These are phyloP conservation scores for Abscondita cerata DNA, from an alignment of 2,888 invertebrate species.

Conservation along the genomic window DNA sequence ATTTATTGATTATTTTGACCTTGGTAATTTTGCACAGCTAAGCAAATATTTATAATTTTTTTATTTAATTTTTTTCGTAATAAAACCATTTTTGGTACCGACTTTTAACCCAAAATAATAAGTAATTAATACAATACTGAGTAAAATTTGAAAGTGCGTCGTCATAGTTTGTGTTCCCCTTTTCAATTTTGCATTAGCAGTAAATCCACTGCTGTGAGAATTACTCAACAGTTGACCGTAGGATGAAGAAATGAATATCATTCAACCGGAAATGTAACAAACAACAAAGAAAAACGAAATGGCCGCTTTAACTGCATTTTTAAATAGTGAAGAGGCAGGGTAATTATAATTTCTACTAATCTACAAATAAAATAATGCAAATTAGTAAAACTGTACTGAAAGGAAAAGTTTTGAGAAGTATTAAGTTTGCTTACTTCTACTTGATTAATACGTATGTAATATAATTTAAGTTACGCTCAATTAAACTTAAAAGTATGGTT, in stretches of 20 bases:
- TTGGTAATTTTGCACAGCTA: slow-evolving; percentile 31
- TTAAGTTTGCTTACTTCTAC: no score
- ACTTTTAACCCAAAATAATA: background rate
- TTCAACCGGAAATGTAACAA: no score
- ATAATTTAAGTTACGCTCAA: no score
- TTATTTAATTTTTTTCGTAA: slow-evolving; percentile 18
- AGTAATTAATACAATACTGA: background rate
- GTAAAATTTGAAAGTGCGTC: slow-evolving; percentile 42
- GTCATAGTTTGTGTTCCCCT: slow-evolving; percentile 5
- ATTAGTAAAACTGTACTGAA: no score
- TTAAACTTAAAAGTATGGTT: no score
- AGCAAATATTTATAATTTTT: slow-evolving; percentile 13
- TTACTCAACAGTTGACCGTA: background rate
- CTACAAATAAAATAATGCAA: no score
- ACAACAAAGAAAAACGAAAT: background rate
- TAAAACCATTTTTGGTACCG: background rate
- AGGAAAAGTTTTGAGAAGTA: no score
- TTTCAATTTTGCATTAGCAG: no score
- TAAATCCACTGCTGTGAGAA: background rate
- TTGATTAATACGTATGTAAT: no score
- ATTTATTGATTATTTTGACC: slow-evolving; percentile 22
- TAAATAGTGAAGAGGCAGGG: slow-evolving; percentile 40
- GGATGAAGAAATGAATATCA: background rate
- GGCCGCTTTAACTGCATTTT: slow-evolving; percentile 39
- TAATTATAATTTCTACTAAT: slow-evolving; percentile 31